phyloP scores from a whole-genome alignment of 2,888 invertebrate genomes.

The Tillus elongatus region DNA sequence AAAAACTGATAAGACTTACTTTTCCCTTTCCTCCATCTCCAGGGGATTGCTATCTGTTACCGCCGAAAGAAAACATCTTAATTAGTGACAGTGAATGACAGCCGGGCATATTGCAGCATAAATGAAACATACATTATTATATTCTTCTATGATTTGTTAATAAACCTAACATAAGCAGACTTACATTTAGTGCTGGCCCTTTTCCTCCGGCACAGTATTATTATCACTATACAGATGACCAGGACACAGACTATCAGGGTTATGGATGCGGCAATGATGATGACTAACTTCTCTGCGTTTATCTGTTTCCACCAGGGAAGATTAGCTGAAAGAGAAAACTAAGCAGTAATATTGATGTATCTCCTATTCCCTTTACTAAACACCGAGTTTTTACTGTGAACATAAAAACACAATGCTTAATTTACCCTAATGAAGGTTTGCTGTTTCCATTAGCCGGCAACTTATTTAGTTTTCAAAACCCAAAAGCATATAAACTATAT shows the following conservation, averaged over 20 bases:
- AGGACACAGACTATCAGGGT: conserved; percentile 67
- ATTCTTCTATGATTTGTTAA: too few relatives aligned
- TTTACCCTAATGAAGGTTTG: too few relatives aligned
- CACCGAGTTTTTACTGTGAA: neutral
- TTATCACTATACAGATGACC: conserved; percentile 76
- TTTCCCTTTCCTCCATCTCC: conserved; percentile 75
- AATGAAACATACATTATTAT: too few relatives aligned
- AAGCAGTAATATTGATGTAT: too few relatives aligned
- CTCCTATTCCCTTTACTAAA: too few relatives aligned
- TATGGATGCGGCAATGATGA: conserved; percentile 58
- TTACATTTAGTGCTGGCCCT: conserved; percentile 75
- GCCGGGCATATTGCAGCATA: too few relatives aligned
- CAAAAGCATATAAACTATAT: too few relatives aligned
- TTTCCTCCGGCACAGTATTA: conserved; percentile 76
- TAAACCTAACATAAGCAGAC: conserved; percentile 36
- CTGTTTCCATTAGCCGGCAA: too few relatives aligned
- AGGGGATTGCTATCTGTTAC: conserved; percentile 68
- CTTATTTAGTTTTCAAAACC: too few relatives aligned
- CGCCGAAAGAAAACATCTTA: conserved; percentile 38
- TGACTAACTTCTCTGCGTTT: conserved; percentile 71
- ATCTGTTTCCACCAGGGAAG: conserved; percentile 71
- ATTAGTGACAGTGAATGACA: too few relatives aligned
- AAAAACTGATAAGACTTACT: conserved; percentile 59
- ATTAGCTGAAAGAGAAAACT: conserved; percentile 51
- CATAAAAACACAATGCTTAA: too few relatives aligned